Evolutionary conservation across 2,797 vertebrate species (phyloP), one percentile per base, ranked within the genome.

Genomic region (Microctenopoma stevenorrisi): DNA sequence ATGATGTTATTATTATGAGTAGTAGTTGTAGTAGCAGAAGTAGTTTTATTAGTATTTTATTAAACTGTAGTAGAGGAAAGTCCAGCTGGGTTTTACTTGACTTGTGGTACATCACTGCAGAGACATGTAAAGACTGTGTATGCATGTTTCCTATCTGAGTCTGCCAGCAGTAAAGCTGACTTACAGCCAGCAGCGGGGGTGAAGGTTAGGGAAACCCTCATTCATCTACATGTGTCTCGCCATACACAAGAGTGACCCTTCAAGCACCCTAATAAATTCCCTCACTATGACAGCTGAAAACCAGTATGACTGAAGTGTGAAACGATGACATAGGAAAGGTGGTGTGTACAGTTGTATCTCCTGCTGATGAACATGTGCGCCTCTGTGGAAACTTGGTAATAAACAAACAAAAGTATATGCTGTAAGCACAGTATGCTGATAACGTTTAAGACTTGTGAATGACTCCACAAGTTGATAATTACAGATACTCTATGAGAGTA

Each of bases 261-360:
- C 3, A 51, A 62, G 30, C 16, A 74, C 62, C 56, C 59, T 73
- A 71, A 81, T 83, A 86, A 86, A 88, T 76, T 76, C 59, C 47
- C 47, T 49, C 3, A 9, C 44, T 57, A 42, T 7, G 33, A 83
- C 58, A 18, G 58, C 63, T 37, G 53, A 40, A 33, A 43, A 35
- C 35, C 30, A 18, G 8, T 14, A 16, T 35, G 65, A 69, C 55
- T 26, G 22, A 79, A 62, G 60, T 64, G 76, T 66, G 57, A 79
- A 78, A 70, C 52, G 7, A 67, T 40, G 33, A 38, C 18, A 64
- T 30, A 42, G 42, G 63, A 52, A 56, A 64, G 35, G 51, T 57
- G 25, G 2, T 4, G 7, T 43, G 38, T 18, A 57, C 14, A 56
- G 58, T 64, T 81, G 53, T 68, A 69, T 80, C 61, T 52, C 72